These are phyloP conservation scores for Anarrhichthys ocellatus DNA, from an alignment of 2,113 vertebrate species.

Conservation along the genomic window DNA sequence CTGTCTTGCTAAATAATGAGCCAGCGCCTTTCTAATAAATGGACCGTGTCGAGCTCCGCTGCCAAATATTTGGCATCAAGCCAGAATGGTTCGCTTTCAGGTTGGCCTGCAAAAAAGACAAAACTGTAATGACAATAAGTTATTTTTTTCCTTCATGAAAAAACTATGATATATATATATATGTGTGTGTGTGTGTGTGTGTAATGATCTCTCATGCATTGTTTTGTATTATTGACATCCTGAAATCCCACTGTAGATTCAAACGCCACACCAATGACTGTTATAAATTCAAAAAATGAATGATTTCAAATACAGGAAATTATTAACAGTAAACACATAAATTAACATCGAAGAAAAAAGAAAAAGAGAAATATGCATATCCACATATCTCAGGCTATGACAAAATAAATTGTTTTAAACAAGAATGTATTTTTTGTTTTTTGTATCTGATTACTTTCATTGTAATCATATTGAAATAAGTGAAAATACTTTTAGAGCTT, in stretches of 20 bases:
- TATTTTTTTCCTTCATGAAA: not conserved
- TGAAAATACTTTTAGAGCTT: not conserved
- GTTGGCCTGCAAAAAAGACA: not conserved
- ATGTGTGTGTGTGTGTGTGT: not conserved
- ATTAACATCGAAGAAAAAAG: not conserved
- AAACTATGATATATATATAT: not conserved
- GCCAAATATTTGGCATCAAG: constrained; percentile 46
- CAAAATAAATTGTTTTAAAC: not conserved
- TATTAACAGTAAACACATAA: not conserved
- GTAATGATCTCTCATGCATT: not conserved
- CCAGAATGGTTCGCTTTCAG: constrained; percentile 10
- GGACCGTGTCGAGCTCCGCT: constrained; percentile 35
- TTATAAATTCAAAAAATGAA: not conserved
- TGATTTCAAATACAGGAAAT: not conserved
- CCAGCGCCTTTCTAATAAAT: constrained; percentile 64
- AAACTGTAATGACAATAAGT: not conserved
- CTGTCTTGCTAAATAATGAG: constrained; percentile 58
- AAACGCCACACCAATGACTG: not conserved
- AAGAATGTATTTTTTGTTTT: not conserved
- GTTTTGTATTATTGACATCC: not conserved
- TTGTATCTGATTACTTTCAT: not conserved
- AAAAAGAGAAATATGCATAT: not conserved
- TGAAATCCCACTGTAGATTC: not conserved
- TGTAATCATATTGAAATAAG: not conserved
- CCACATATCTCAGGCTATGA: not conserved